Conservation (phyloP, 2,113 vertebrate genomes). For the Neotragus pygmaeus region DNA sequence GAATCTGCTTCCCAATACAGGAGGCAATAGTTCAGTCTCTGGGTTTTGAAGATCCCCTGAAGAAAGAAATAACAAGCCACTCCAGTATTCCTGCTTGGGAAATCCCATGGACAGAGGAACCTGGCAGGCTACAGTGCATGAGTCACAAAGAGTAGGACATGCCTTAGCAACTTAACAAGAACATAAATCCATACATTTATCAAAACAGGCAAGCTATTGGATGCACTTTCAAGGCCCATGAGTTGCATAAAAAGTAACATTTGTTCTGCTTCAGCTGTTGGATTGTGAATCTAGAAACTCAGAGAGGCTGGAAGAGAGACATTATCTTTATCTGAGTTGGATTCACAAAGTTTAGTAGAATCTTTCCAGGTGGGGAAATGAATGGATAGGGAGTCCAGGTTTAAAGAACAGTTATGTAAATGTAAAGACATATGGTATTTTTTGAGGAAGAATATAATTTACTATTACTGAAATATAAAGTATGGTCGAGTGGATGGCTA, state of each 20-base stretch:
- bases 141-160: background rate
- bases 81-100: background rate
- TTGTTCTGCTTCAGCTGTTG: background rate
- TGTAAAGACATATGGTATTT: background rate
- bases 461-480: background rate
- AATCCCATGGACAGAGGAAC: background rate
- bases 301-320: background rate
- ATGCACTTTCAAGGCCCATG: background rate
- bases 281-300: background rate
- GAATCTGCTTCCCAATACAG: background rate
- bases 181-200: background rate
- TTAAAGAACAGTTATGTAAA: background rate
- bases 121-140: background rate
- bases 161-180: background rate
- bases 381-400: background rate
- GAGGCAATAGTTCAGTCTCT: background rate
- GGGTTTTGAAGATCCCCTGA: background rate
- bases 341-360: background rate
- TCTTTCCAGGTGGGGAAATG: background rate
- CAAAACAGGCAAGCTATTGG: background rate
- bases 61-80: background rate
- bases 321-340: background rate
- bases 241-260: rapidly evolving
- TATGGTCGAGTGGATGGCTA: background rate
- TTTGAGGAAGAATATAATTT: background rate